Percentiles rank a stretch among this genome's conserved stretches.
phyloP scores from a whole-genome alignment of 2,888 invertebrate genomes.

The Omphaloscelis lunosa region DNA sequence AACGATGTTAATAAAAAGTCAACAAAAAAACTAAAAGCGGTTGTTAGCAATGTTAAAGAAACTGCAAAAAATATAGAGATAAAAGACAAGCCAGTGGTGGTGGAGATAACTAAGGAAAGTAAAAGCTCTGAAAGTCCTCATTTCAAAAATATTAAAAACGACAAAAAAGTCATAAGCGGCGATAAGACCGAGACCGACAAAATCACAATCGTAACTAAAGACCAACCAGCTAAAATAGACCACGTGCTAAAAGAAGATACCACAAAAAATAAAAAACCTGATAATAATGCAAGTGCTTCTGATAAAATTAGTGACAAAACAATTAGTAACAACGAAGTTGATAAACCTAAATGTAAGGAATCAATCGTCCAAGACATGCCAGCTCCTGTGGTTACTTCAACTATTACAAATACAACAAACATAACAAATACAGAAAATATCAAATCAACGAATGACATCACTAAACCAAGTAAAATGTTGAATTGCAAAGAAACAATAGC shows the following conservation, averaged over 20 bases:
- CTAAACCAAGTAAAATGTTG: slow-evolving; percentile 68
- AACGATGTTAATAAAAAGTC: slow-evolving; percentile 69
- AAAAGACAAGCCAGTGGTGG: slow-evolving; percentile 28
- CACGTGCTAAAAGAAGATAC: slow-evolving; percentile 43
- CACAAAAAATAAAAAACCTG: slow-evolving; percentile 44
- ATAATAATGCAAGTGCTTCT: slow-evolving; percentile 39
- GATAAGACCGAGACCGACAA: slow-evolving; percentile 34
- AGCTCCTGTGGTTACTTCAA: slow-evolving; percentile 28
- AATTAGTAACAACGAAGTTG: slow-evolving; percentile 47
- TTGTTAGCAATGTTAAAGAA: slow-evolving; percentile 43
- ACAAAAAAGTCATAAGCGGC: slow-evolving; percentile 22
- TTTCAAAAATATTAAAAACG: slow-evolving; percentile 27
- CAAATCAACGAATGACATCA: slow-evolving; percentile 59
- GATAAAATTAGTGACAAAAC: slow-evolving; percentile 51
- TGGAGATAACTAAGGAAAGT: slow-evolving; percentile 35
- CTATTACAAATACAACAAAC: slow-evolving; percentile 22
- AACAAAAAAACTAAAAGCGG: slow-evolving; percentile 70
- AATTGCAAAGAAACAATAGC: slow-evolving; percentile 66
- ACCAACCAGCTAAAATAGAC: slow-evolving; percentile 14
- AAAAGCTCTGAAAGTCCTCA: slow-evolving; percentile 25
- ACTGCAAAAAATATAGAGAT: slow-evolving; percentile 39
- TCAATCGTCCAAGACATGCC: slow-evolving; percentile 34
- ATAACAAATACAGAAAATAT: slow-evolving; percentile 53
- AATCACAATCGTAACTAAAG: slow-evolving; percentile 12
- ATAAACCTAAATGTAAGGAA: slow-evolving; percentile 50